Evolutionary conservation across 2,888 invertebrate species (phyloP).

Genomic region (Orgyia antiqua): DNA sequence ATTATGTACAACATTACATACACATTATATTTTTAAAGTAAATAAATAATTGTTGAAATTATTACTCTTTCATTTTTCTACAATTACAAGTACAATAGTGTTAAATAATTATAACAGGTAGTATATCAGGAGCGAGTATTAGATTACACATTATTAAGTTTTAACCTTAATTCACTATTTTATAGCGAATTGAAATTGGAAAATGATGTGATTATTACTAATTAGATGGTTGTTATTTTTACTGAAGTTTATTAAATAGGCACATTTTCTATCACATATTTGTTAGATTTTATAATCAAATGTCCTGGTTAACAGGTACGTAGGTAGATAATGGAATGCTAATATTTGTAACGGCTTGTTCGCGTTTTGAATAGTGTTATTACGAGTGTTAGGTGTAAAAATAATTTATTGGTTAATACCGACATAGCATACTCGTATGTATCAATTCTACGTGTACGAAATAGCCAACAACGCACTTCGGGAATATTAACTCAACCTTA

Average conservation of each 20-base stretch:
- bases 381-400: no score
- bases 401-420: no score
- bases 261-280: slow-evolving; percentile 29
- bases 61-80: slow-evolving; percentile 46
- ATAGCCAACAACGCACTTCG: no score
- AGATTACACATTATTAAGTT: slow-evolving; percentile 25
- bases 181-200: slow-evolving; percentile 37
- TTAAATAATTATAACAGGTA: slow-evolving; percentile 23
- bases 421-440: no score
- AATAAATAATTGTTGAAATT: slow-evolving; percentile 69
- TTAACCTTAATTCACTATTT: slow-evolving; percentile 37
- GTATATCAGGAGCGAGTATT: slow-evolving; percentile 47
- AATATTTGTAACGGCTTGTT: no score
- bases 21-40: slow-evolving; percentile 50
- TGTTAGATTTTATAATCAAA: slow-evolving; percentile 8
- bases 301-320: no score
- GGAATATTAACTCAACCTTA: no score
- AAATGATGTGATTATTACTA: no score
- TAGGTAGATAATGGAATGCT: no score
- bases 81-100: slow-evolving; percentile 21
- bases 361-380: no score
- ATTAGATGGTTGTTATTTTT: no score
- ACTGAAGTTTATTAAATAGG: slow-evolving; percentile 13
- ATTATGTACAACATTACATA: slow-evolving; percentile 72
- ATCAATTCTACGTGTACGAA: no score